These are phyloP conservation scores for Alloscopus bannaensis DNA, from an alignment of 2,888 invertebrate species.

Conservation along the genomic window DNA sequence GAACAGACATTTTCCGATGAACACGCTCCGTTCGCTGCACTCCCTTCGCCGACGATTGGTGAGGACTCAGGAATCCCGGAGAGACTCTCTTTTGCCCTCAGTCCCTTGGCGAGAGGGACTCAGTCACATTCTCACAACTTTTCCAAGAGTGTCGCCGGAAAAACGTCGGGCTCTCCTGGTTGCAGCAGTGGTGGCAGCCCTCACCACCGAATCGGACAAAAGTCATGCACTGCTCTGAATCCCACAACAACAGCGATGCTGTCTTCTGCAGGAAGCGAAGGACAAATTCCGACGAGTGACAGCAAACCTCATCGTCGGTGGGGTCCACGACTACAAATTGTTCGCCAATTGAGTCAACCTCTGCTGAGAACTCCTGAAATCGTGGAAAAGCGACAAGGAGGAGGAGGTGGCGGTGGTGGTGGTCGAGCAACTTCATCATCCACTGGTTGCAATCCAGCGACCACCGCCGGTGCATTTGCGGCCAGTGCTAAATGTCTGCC, in stretches of 20 bases:
- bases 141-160: slow-evolving; percentile 39
- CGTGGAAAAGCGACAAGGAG: slow-evolving; percentile 23
- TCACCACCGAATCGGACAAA: slow-evolving; percentile 10
- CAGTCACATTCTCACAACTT: slow-evolving; percentile 26
- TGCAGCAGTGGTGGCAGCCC: slow-evolving; percentile 9
- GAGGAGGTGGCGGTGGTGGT: neutral
- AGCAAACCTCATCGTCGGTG: slow-evolving; percentile 39
- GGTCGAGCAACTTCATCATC: slow-evolving; percentile 10
- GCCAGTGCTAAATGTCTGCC: slow-evolving; percentile 56
- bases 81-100: slow-evolving; percentile 48
- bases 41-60: slow-evolving; percentile 70
- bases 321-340: slow-evolving; percentile 56
- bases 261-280: slow-evolving; percentile 23
- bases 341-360: slow-evolving; percentile 59
- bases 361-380: slow-evolving; percentile 54
- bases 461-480: neutral
- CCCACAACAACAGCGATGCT: neutral
- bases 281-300: neutral
- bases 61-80: slow-evolving; percentile 58
- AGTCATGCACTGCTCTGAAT: too few relatives aligned
- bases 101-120: slow-evolving; percentile 46
- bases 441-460: slow-evolving; percentile 15
- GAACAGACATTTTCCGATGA: slow-evolving; percentile 67
- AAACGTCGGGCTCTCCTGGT: neutral
- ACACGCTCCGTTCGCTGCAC: slow-evolving; percentile 57